Percentiles rank a stretch among this genome's conserved stretches.
These are phyloP conservation scores for Scaptodrosophila latifasciaeformis DNA, from an alignment of 2,888 invertebrate genomes.

Conservation along the genomic window DNA sequence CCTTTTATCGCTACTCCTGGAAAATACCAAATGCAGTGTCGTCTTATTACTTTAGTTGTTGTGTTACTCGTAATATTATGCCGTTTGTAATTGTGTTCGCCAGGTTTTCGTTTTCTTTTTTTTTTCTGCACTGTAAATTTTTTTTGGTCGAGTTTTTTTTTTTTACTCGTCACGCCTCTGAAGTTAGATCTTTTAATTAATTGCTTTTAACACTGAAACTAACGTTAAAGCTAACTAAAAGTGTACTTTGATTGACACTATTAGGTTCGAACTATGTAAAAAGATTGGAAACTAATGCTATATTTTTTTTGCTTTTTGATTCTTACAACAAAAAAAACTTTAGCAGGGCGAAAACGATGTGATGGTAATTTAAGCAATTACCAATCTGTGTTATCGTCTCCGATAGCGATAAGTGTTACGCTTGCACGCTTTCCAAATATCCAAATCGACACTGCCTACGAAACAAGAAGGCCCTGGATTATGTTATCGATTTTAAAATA, in stretches of 20 bases:
- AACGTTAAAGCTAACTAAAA: constrained; percentile 61
- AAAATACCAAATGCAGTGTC: background rate
- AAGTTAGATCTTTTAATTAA: constrained; percentile 47
- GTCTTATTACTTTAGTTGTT: constrained; percentile 5
- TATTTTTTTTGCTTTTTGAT: constrained; percentile 53
- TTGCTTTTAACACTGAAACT: constrained; percentile 43
- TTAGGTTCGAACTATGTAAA: constrained; percentile 6
- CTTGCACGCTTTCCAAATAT: too few species aligned
- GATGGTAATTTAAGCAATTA: constrained; percentile 68
- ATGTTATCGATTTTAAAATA: too few species aligned
- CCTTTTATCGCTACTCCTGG: background rate
- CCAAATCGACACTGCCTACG: too few species aligned
- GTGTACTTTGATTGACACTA: constrained; percentile 59
- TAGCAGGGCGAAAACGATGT: constrained; percentile 60
- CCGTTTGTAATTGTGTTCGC: constrained; percentile 19
- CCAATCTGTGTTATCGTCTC: constrained; percentile 53
- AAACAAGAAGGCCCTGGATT: too few species aligned
- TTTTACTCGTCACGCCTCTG: constrained; percentile 48
- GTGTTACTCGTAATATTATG: background rate
- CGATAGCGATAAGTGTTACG: too few species aligned
- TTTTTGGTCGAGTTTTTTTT: constrained; percentile 29
- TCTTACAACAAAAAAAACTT: constrained; percentile 68
- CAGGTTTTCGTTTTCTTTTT: too few species aligned
- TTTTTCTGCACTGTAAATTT: constrained; percentile 14
- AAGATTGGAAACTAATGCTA: constrained; percentile 52